Evolutionary conservation across 2,888 invertebrate species (phyloP).

Genomic region (Eilema caniola): DNA sequence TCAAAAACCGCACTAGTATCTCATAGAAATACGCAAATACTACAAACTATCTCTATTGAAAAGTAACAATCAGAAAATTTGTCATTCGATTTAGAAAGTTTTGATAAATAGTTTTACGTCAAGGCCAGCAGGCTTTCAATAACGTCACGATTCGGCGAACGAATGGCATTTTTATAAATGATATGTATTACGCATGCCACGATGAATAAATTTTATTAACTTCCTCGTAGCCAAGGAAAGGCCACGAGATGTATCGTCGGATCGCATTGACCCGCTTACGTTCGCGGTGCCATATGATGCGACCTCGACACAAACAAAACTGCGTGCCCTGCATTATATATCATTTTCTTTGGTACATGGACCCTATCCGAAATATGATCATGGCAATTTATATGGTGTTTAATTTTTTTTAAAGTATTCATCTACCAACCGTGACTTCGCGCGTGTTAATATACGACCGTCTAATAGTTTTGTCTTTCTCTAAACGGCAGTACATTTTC

Average conservation of each 20-base stretch:
- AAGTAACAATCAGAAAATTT: constrained; percentile 23
- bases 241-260: constrained; percentile 68
- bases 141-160: constrained; percentile 8
- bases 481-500: not conserved
- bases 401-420: not conserved
- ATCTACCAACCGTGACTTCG: not conserved
- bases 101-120: constrained; percentile 28
- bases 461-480: not conserved
- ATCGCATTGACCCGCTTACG: constrained; percentile 74
- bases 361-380: constrained; percentile 39
- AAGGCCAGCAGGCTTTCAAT: constrained; percentile 30
- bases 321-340: constrained; percentile 59
- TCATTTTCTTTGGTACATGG: constrained; percentile 45
- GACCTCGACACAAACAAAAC: constrained; percentile 58
- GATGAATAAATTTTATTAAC: constrained; percentile 61
- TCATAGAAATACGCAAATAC: constrained; percentile 22
- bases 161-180: constrained; percentile 36
- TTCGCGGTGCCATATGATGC: constrained; percentile 41
- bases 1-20: not conserved
- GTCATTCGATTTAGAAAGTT: constrained; percentile 44
- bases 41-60: constrained; percentile 22
- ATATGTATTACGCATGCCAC: constrained; percentile 32
- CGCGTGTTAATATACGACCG: not conserved
- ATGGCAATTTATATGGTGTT: constrained; percentile 3
- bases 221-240: constrained; percentile 68